These are phyloP conservation scores for Sylvilagus bachmani DNA, from an alignment of 2,113 vertebrate species.

Conservation along the genomic window DNA sequence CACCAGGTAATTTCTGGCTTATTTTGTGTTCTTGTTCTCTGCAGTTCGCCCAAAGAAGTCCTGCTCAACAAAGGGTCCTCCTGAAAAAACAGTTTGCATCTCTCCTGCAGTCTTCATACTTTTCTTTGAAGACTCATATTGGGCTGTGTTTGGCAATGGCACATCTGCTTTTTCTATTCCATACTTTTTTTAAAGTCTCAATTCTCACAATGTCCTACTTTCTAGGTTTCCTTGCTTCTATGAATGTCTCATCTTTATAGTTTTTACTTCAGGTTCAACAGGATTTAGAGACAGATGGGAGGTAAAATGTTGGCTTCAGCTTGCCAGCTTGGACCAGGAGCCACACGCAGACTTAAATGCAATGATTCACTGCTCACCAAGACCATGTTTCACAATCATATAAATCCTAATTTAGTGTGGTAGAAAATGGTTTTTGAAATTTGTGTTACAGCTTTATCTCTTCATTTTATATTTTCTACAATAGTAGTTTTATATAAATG, in stretches of 20 bases:
- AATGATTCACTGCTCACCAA: not conserved
- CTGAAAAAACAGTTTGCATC: fast-evolving
- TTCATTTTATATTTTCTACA: constrained; percentile 23
- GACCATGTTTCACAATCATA: not conserved
- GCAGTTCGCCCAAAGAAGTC: not conserved
- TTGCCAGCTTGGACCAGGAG: not conserved
- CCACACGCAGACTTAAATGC: not conserved
- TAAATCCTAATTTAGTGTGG: not conserved
- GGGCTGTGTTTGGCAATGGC: too few species aligned
- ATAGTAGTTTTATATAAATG: not conserved
- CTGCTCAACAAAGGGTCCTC: not conserved
- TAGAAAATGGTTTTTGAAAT: constrained; percentile 7
- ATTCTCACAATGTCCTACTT: not conserved
- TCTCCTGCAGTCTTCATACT: not conserved
- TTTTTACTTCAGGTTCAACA: constrained; percentile 24
- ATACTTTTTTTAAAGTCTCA: too few species aligned
- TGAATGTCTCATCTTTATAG: not conserved
- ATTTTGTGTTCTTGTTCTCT: not conserved
- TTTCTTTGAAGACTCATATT: too few species aligned
- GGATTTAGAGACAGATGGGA: not conserved
- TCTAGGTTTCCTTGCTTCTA: not conserved
- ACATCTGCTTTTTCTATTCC: not conserved
- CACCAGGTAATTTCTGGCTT: not conserved
- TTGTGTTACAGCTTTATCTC: not conserved
- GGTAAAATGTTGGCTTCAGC: not conserved